Percentiles rank a stretch among this genome's conserved stretches.
phyloP scores from a whole-genome alignment of 2,797 vertebrate species.

The Sebastes taczanowskii region DNA sequence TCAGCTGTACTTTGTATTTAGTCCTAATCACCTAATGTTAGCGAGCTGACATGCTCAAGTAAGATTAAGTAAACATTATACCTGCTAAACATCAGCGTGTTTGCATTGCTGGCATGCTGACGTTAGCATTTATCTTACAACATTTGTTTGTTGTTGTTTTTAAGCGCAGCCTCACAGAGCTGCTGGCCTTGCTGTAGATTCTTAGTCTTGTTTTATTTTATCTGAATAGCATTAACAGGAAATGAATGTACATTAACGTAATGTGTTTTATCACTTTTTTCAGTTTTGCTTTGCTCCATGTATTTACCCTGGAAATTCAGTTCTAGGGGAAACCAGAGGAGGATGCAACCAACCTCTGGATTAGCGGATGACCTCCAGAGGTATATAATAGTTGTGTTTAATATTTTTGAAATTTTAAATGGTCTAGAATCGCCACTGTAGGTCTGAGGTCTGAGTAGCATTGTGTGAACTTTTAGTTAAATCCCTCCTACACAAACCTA shows the following conservation, averaged over 20 bases:
- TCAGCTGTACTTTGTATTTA: background rate
- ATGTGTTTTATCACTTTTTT: background rate
- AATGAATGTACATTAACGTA: background rate
- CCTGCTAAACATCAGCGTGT: background rate
- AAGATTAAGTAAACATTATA: background rate
- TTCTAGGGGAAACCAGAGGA: background rate
- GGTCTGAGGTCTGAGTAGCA: background rate
- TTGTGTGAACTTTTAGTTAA: background rate
- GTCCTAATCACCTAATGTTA: background rate
- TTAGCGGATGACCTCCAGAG: background rate
- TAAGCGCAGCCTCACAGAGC: background rate
- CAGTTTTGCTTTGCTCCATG: background rate
- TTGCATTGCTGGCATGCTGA: background rate
- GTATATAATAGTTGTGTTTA: background rate
- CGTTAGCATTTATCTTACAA: background rate
- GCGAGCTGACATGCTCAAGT: background rate
- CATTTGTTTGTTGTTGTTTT: no score
- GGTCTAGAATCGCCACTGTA: background rate
- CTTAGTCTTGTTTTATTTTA: background rate
- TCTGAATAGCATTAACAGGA: background rate
- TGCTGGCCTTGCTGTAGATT: background rate
- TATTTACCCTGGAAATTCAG: background rate
- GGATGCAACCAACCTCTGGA: background rate
- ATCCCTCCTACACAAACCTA: slow-evolving; percentile 9
- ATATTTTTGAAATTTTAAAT: background rate